These are phyloP conservation scores for Aphaenogaster ashmeadi DNA, from an alignment of 1,140 invertebrate species.

Conservation along the genomic window DNA sequence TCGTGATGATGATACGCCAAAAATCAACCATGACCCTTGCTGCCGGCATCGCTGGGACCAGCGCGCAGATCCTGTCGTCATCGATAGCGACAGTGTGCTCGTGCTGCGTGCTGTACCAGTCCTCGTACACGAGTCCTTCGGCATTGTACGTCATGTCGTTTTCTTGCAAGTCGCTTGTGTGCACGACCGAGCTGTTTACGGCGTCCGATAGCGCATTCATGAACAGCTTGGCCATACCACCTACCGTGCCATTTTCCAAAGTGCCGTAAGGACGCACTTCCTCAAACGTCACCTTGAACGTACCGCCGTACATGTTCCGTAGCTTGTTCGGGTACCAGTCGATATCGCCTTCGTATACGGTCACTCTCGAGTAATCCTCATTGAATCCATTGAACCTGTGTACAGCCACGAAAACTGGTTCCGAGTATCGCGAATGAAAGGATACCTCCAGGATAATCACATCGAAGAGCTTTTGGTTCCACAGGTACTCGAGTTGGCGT, in stretches of 20 bases:
- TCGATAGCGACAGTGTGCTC: slow-evolving; percentile 24
- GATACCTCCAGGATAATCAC: slow-evolving; percentile 23
- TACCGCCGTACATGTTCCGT: not conserved
- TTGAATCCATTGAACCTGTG: slow-evolving; percentile 22
- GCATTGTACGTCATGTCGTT: slow-evolving; percentile 25
- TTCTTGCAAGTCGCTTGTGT: not conserved
- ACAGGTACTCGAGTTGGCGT: slow-evolving; percentile 11
- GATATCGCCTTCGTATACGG: not conserved
- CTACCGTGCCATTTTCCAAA: not conserved
- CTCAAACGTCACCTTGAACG: not conserved
- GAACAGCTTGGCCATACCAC: not conserved
- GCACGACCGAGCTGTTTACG: slow-evolving; percentile 34
- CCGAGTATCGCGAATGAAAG: not conserved
- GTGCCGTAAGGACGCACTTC: slow-evolving; percentile 1
- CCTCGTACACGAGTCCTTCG: not conserved
- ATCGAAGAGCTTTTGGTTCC: not conserved
- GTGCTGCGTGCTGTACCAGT: not conserved
- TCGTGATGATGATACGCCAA: not conserved
- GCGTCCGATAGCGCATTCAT: not conserved
- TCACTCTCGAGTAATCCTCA: not conserved
- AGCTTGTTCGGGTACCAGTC: slow-evolving; percentile 24
- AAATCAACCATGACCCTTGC: not conserved
- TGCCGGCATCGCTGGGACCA: not conserved
- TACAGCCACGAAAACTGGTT: not conserved
- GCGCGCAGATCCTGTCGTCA: slow-evolving; percentile 11